Evolutionary conservation across 2,797 vertebrate genomes (phyloP), one percentile per base, ranked within the genome.

Genomic region (Coregonus ussuriensis): DNA sequence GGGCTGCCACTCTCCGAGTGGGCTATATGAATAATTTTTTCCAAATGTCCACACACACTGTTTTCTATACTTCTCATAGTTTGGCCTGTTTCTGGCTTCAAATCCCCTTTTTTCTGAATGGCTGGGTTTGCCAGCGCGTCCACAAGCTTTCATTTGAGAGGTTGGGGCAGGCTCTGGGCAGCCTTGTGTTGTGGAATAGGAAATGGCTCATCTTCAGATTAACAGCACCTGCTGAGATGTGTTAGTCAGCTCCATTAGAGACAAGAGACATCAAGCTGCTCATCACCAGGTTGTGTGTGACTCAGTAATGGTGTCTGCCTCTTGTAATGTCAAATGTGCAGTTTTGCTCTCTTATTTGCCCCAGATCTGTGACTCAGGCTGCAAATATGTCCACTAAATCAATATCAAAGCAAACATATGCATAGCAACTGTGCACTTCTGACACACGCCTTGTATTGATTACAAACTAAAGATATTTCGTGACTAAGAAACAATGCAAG

Each of bases 331-430:
- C 1, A 68, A 16, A 68, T 16, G 29, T 16, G 33, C 66, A 68
- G 66, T 4, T 33, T 35, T 68, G 66, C 66, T 33, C 29, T 67
- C 31, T 25, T 68, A 37, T 68, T 68, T 68, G 66, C 37, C 66
- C 66, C 15, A 68, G 16, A 33, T 6, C 31, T 18, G 31, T 68
- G 66, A 68, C 66, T 72, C 70, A 93, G 77, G 76, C 79, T 74
- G 1, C 85, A 93, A 91, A 92, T 88, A 94, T 93, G 90, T 83
- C 81, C 86, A 86, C 86, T 82, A 84, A 89, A 79, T 88, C 77
- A 80, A 85, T 85, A 89, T 90, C 83, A 91, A 91, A 90, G 87
- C 77, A 80, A 89, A 89, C 91, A 93, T 81, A 88, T 90, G 91
- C 88, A 86, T 54, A 78, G 86, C 91, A 93, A 92, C 89, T 90